phyloP scores from a whole-genome alignment of 2,113 vertebrate species.

The Bagarius yarrelli region DNA sequence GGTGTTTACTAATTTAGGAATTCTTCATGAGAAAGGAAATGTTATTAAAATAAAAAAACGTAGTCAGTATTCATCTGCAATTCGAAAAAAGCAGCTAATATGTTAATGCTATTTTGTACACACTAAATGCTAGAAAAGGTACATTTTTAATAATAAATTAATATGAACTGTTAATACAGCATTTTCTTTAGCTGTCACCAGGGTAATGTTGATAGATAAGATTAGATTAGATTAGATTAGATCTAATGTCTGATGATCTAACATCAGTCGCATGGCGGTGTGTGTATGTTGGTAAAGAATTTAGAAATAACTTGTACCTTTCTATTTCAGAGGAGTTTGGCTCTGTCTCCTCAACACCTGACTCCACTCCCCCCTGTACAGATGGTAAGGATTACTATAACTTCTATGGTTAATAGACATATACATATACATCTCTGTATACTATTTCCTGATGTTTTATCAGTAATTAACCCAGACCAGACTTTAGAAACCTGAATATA shows the following conservation, averaged over 20 bases:
- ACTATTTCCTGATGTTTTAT: not conserved
- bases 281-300: not conserved
- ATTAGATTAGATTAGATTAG: no score
- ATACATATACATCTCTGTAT: not conserved
- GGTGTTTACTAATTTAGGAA: not conserved
- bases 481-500: not conserved
- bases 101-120: no score
- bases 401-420: not conserved
- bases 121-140: not conserved
- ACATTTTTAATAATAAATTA: conserved; percentile 9
- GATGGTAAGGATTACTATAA: conserved; percentile 64
- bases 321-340: conserved; percentile 75
- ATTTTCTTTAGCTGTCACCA: not conserved
- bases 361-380: conserved; percentile 76
- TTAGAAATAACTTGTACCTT: conserved; percentile 22
- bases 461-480: not conserved
- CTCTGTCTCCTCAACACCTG: conserved; percentile 76
- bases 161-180: not conserved
- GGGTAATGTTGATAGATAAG: no score
- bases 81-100: no score
- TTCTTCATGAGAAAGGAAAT: no score
- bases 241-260: no score
- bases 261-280: not conserved
- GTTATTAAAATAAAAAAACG: no score
- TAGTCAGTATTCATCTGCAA: no score